Base-by-base conservation (phyloP, 2,888 invertebrate genomes). In the Eulithis prunata region DNA sequence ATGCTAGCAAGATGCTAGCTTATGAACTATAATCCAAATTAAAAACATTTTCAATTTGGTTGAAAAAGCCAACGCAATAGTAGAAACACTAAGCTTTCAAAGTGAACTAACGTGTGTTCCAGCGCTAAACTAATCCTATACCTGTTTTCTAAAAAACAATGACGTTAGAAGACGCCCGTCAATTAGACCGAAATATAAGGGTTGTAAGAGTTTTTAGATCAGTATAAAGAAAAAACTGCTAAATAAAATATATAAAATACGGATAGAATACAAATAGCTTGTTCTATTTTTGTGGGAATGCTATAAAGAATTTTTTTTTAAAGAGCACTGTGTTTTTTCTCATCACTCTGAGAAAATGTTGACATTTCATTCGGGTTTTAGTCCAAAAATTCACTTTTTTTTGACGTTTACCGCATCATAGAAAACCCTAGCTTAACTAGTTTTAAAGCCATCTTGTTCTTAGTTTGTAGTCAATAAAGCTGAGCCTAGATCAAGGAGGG, bases 381-480 rank as follows among this genome's bases (percentile, higher is more conserved):
- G 21, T 1, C 21, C 21, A 1, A 21, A 21, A 21, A 21, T 21
- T 21, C 21, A 21, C 21, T 2, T 1, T 21, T 32, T 5, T 41
- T 11, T 47, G 10, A 38, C 55, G 56, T 28, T 43, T 28, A 21
- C 45, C 21, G 28, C 7, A 12, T 56, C 8, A 1, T 21, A 43
- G 51, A 51, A 41, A 51, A 28, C 2, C 7, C 21, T n/a, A 51
- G 51, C 49, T 58, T 51, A 58, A 32, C 57, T 57, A 62, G 62
- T 51, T 63, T 63, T 57, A 43, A 58, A 64, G 54, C 58, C 46
- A 64, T 64, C 43, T 57, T 53, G 57, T 55, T 55, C 59, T 59
- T 49, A 64, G 64, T 64, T 60, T 59, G 59, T 38, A 57, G 52
- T 51, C 59, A 64, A 64, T 64, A 64, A 64, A 59, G 64, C 59